A percentile compares a stretch with the other conserved stretches of the same genome.
phyloP scores from a whole-genome alignment of 1,140 invertebrate species.

The Drosophila equinoxialis region DNA sequence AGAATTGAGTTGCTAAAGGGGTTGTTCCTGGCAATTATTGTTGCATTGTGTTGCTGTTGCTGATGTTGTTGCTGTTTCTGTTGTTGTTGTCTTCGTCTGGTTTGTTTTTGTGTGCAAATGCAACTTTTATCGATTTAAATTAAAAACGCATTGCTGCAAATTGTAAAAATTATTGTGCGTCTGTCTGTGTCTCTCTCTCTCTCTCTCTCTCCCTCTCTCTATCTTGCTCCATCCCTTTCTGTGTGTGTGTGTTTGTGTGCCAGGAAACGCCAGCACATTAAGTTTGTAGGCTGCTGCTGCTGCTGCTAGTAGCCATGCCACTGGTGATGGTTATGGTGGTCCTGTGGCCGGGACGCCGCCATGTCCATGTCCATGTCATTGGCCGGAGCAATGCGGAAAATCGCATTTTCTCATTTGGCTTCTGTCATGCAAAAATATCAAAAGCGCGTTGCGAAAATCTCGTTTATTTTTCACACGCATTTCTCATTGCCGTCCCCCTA shows the following conservation, averaged over 20 bases:
- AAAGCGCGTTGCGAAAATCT: conserved; percentile 78
- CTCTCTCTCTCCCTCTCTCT: conserved; percentile 6
- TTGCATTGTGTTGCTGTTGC: conserved; percentile 62
- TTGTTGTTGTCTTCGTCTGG: conserved; percentile 43
- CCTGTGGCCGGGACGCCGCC: conserved; percentile 32
- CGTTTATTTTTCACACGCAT: conserved; percentile 81
- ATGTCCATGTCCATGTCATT: conserved; percentile 74
- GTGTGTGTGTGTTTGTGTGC: conserved; percentile 42
- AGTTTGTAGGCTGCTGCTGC: conserved; percentile 71
- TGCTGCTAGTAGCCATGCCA: conserved; percentile 12
- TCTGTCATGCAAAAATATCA: conserved; percentile 81
- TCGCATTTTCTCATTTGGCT: conserved; percentile 81
- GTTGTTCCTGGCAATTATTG: conserved; percentile 72
- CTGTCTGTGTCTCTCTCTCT: conserved; percentile 53
- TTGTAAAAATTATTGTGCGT: conserved; percentile 77
- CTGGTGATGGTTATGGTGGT: conserved; percentile 14
- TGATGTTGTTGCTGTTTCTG: conserved; percentile 24
- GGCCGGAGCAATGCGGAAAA: conserved; percentile 79
- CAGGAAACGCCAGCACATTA: conserved; percentile 78
- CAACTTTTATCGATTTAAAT: conserved; percentile 80
- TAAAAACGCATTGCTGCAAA: conserved; percentile 80
- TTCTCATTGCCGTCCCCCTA: conserved; percentile 35
- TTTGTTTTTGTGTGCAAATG: conserved; percentile 74
- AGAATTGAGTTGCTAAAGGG: conserved; percentile 40
- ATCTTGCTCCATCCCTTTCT: not conserved